Base-by-base conservation (phyloP, 2,888 invertebrate genomes). In the Palloptera scutellata region DNA sequence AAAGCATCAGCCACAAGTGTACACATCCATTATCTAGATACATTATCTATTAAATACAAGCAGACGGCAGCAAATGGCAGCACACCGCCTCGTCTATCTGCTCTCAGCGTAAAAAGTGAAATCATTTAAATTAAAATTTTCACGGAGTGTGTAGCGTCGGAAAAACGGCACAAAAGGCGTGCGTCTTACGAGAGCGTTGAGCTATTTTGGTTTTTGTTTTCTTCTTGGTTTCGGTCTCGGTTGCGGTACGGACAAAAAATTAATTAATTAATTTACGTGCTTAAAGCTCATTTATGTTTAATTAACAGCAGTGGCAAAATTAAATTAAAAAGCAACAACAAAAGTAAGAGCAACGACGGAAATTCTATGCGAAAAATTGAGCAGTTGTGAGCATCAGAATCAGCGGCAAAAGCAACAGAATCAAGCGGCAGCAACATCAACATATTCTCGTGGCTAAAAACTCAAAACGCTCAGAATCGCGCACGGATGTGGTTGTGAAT, bases 401-500 rank as follows among this genome's bases (percentile, higher is more conserved):
- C 63, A 45, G 42, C 57, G 42, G 43, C 55, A 55, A n/a, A 30
- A 6, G 45, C 42, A 57, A 20, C 41, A 73, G 71, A 53, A 19
- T 41, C 45, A 30, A 30, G 30, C 30, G 48, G 48, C 48, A 48
- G 15, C 48, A 15, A 19, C n/a, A n/a, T 40, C 61, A 41, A 13
- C 43, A 19, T 19, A 41, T 41, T n/a, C 17, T 30, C n/a, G 40
- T 51, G 30, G 15, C 61, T 20, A 10, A 43, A 40, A 42, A 59
- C 42, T 59, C 75, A 76, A 75, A 76, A 69, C 75, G 75, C 75
- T 70, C 74, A 72, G 75, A 76, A 70, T 76, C 71, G 75, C 73
- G 74, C 69, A 73, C 73, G 74, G 74, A 74, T 72, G 70, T 77
- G 75, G 75, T 73, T 70, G 73, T 20, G 62, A 58, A 73, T 58